Conservation (phyloP, 2,888 invertebrate genomes). For the Yponomeuta sedellus region DNA sequence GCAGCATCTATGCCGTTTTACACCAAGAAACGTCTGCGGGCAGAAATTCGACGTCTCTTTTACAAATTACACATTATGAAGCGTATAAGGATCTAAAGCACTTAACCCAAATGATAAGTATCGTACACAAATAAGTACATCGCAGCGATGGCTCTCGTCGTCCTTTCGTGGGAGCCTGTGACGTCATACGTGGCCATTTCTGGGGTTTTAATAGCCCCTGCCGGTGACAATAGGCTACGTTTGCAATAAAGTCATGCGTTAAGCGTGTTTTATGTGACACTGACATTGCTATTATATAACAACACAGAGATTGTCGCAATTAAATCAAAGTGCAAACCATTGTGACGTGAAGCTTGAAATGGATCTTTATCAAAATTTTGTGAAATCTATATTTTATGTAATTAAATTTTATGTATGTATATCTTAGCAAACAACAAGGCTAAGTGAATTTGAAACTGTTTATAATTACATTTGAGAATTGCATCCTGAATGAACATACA, state of each 20-base stretch:
- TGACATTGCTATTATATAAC: background rate
- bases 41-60: background rate
- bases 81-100: background rate
- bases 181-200: background rate
- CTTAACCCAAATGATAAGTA: slow-evolving; percentile 1
- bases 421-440: too few species aligned
- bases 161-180: background rate
- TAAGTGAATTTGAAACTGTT: too few species aligned
- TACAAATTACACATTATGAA: background rate
- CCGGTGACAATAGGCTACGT: background rate
- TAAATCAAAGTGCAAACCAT: background rate
- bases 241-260: background rate
- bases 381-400: too few species aligned
- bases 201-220: background rate
- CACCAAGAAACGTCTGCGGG: too few species aligned
- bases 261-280: background rate
- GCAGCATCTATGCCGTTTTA: too few species aligned
- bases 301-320: background rate
- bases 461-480: too few species aligned
- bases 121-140: background rate
- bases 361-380: too few species aligned
- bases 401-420: too few species aligned
- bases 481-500: too few species aligned
- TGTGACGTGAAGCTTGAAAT: too few species aligned
- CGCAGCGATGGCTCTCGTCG: background rate